phyloP scores from a whole-genome alignment of 2,113 vertebrate genomes.

The Actenoides lindsayi region DNA sequence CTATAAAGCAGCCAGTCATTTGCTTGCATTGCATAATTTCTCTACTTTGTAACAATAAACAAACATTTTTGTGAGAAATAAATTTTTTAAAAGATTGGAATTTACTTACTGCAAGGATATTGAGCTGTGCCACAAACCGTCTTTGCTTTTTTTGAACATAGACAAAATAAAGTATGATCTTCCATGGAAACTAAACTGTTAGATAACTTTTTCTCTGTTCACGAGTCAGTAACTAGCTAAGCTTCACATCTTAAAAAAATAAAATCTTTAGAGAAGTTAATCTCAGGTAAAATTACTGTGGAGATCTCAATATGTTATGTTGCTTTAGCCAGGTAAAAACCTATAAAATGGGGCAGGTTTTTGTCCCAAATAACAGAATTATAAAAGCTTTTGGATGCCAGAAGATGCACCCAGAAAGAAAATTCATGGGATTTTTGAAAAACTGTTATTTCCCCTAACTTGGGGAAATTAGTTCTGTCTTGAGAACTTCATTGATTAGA shows the following conservation, averaged over 20 bases:
- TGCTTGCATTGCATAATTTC: background rate
- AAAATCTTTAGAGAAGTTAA: background rate
- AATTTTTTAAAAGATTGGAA: background rate
- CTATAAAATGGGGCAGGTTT: background rate
- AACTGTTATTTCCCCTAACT: background rate
- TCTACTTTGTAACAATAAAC: background rate
- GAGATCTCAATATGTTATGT: background rate
- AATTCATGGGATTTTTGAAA: background rate
- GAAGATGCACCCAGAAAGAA: background rate
- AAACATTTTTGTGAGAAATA: background rate
- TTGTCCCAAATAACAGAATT: background rate
- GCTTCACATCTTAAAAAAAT: background rate
- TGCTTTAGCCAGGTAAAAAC: background rate
- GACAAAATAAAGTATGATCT: background rate
- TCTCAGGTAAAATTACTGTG: background rate
- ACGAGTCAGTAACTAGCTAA: background rate
- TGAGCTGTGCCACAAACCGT: background rate
- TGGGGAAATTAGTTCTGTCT: background rate
- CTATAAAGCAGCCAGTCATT: constrained; percentile 13
- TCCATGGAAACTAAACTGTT: background rate
- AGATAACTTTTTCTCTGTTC: background rate
- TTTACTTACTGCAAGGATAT: background rate
- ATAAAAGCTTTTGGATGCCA: background rate
- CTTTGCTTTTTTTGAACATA: background rate
- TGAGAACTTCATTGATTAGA: background rate